These are phyloP conservation scores for Myanophis thanlyinensis DNA, from an alignment of 2,113 vertebrate species.

Conservation along the genomic window DNA sequence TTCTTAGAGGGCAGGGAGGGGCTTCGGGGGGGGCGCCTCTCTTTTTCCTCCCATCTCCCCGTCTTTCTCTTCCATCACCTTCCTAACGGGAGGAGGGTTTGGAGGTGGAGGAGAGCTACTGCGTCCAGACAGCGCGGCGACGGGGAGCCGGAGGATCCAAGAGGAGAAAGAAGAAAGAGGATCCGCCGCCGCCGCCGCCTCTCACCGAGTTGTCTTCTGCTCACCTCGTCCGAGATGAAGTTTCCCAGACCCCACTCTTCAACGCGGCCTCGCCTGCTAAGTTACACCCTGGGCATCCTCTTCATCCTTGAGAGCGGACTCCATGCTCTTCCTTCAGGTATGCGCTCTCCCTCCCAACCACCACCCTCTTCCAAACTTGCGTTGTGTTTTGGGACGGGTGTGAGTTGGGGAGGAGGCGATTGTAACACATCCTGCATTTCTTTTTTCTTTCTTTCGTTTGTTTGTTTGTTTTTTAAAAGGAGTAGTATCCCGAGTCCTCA, in stretches of 20 bases:
- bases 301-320: neutral
- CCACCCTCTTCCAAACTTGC: neutral
- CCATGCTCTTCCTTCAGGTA: constrained; percentile 8
- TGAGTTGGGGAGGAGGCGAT: neutral
- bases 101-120: neutral
- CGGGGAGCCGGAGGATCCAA: neutral
- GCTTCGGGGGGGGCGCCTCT: neutral
- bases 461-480: no score
- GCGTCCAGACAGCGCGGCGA: neutral
- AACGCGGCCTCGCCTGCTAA: neutral
- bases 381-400: no score
- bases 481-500: neutral
- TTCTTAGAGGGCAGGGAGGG: constrained; percentile 11
- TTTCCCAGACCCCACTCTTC: neutral
- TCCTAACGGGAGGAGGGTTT: neutral
- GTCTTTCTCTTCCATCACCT: neutral
- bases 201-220: no score
- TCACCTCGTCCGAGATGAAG: neutral
- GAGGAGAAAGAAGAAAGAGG: no score
- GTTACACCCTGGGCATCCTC: neutral
- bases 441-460: no score
- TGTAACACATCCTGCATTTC: neutral
- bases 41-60: neutral
- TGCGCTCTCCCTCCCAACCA: neutral
- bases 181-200: neutral